A percentile compares a stretch with the other conserved stretches of the same genome.
These are phyloP conservation scores for Sycophila texana DNA, from an alignment of 2,888 invertebrate genomes.

Conservation along the genomic window DNA sequence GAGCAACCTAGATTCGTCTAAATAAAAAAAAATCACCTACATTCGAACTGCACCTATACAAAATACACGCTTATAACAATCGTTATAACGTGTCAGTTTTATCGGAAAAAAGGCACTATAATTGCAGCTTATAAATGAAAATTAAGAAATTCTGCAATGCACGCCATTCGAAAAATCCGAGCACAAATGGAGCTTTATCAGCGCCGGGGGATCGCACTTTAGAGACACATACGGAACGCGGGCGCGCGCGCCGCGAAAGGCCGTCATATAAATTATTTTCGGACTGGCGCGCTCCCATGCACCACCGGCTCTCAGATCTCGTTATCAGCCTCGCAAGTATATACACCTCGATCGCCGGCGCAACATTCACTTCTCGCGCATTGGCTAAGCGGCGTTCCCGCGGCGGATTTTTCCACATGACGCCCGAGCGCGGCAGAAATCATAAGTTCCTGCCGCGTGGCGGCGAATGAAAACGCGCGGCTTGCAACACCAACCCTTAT, in stretches of 20 bases:
- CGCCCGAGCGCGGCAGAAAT: not conserved
- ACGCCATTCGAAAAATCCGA: not conserved
- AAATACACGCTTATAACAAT: too few relatives aligned
- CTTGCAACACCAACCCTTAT: slow-evolving; percentile 43
- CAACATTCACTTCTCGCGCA: slow-evolving; percentile 3
- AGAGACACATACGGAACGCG: slow-evolving; percentile 9
- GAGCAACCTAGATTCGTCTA: not conserved
- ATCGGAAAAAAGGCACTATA: too few relatives aligned
- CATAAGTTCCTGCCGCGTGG: not conserved
- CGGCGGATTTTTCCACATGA: not conserved
- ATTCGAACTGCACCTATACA: too few relatives aligned
- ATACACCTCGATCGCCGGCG: not conserved
- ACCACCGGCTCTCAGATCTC: slow-evolving; percentile 1
- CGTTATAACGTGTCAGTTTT: too few relatives aligned
- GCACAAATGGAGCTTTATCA: not conserved
- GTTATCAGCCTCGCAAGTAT: slow-evolving; percentile 6
- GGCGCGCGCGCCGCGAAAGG: not conserved
- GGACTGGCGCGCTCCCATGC: not conserved
- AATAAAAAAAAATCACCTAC: too few relatives aligned
- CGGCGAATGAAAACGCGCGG: too few relatives aligned
- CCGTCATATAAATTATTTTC: slow-evolving; percentile 21
- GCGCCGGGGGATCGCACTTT: not conserved
- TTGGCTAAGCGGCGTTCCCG: slow-evolving; percentile 17
- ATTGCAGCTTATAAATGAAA: too few relatives aligned
- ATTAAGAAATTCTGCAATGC: not conserved